Base-by-base conservation (phyloP, 2,113 vertebrate species). In the Leptobrachium ailaonicum region DNA sequence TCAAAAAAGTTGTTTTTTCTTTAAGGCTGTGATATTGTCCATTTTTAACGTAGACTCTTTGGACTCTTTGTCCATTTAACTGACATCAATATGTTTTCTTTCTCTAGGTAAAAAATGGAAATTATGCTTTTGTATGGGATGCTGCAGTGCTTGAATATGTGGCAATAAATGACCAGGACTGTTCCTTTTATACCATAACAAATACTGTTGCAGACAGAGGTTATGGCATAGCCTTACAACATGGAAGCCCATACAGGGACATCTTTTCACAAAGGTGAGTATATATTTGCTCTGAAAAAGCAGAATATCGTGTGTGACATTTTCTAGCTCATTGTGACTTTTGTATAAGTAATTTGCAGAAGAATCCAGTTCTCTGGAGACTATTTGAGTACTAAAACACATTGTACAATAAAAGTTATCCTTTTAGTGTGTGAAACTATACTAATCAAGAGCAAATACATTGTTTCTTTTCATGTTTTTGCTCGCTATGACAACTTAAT, bases 121-220 rank as follows among this genome's bases (percentile, higher is more conserved):
- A 95, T 73, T 99, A 98, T 20, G 97, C 96, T 77, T 99, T 99
- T 67, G 95, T 99, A 3, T 99, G 98, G 98, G 98, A 99, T 1
- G 94, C 96, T 13, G 96, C 98, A 0, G 98, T 99, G 41, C 85
- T 99, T 90, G 97, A 99, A 85, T 98, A 98, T 0, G 94, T 97
- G 62, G 95, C 98, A 77, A 97, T 99, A 87, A 99, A 97, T 2
- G 97, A 98, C 0, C 95, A 96, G 0, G 98, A 99, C 50, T 99
- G 98, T 79, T 95, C 97, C 67, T 96, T 99, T 85, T 98, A 98
- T 87, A 97, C 96, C 0, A 86, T 97, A 0, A 95, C 95, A 75
- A 98, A 92, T 85, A 95, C 87, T 0, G 92, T 96, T 3, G 95
- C 97, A 0, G 98, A 99, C 85, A 91, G 97, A 20, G 98, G 98